Conservation (phyloP, 2,888 invertebrate species). For the Drosophila formosana region DNA sequence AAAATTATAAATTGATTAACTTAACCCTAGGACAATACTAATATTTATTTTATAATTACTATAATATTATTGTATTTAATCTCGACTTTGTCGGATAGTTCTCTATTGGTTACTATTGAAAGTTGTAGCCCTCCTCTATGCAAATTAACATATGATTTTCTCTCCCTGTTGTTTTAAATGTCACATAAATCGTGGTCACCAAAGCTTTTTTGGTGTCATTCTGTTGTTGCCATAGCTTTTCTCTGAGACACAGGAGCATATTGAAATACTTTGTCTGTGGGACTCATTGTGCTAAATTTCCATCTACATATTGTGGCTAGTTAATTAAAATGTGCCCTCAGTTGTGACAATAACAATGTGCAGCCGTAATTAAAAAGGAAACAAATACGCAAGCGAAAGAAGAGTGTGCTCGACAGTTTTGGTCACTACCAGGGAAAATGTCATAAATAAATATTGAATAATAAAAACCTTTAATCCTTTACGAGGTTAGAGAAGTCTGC, state of each 20-base stretch:
- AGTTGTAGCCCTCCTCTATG: neutral
- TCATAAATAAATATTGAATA: neutral
- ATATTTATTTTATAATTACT: too few species aligned
- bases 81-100: neutral
- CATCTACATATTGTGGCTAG: slow-evolving; percentile 31
- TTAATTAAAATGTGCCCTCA: slow-evolving; percentile 55
- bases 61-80: neutral
- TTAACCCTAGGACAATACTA: too few species aligned
- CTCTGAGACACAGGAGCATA: slow-evolving; percentile 20
- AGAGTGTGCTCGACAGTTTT: neutral
- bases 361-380: slow-evolving; percentile 39
- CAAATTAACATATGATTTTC: neutral
- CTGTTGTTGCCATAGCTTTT: slow-evolving; percentile 8
- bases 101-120: neutral
- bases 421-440: too few species aligned
- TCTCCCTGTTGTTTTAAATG: neutral
- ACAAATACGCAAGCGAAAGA: slow-evolving; percentile 20
- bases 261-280: slow-evolving; percentile 23
- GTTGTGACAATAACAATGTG: slow-evolving; percentile 39
- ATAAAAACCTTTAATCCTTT: neutral
- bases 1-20: too few species aligned
- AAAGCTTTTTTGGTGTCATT: slow-evolving; percentile 23
- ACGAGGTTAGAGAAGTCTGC: too few species aligned
- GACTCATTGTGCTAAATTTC: slow-evolving; percentile 4
- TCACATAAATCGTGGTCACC: slow-evolving; percentile 2